A percentile compares a stretch with the other conserved stretches of the same genome.
Conservation (phyloP, 2,113 vertebrate species). For the Lamprotornis superbus region DNA sequence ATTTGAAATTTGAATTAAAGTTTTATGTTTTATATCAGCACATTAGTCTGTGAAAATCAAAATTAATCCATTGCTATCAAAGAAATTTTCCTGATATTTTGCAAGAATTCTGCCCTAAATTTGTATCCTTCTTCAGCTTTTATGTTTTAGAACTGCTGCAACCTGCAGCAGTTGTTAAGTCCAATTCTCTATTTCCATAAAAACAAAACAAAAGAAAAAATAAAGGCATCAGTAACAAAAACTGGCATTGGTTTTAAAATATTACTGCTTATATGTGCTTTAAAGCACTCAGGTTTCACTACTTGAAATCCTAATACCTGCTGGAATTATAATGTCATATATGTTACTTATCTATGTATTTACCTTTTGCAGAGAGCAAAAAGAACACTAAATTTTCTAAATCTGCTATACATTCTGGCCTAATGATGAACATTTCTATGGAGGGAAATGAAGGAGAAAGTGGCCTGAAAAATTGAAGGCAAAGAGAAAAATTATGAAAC, state of each 20-base stretch:
- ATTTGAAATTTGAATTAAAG: not conserved
- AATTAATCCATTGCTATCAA: not conserved
- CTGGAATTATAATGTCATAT: not conserved
- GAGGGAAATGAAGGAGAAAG: not conserved
- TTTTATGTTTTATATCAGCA: not conserved
- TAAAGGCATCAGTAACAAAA: fast-evolving
- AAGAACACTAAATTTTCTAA: not conserved
- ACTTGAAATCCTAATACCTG: not conserved
- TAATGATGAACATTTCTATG: not conserved
- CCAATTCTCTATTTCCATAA: not conserved
- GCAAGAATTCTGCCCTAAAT: not conserved
- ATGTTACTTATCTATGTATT: not conserved
- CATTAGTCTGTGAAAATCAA: not conserved
- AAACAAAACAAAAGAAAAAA: not conserved
- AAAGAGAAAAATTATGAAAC: not conserved
- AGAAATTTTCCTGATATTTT: not conserved
- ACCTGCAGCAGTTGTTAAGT: not conserved
- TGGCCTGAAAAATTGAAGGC: not conserved
- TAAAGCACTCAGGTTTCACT: not conserved
- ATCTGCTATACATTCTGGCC: fast-evolving
- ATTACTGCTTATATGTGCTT: not conserved
- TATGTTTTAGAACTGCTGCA: not conserved
- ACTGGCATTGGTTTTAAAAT: not conserved
- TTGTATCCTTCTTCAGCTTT: not conserved
- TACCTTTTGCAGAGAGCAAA: not conserved